Evolutionary conservation across 2,797 vertebrate genomes (phyloP).

Genomic region (Betta splendens): DNA sequence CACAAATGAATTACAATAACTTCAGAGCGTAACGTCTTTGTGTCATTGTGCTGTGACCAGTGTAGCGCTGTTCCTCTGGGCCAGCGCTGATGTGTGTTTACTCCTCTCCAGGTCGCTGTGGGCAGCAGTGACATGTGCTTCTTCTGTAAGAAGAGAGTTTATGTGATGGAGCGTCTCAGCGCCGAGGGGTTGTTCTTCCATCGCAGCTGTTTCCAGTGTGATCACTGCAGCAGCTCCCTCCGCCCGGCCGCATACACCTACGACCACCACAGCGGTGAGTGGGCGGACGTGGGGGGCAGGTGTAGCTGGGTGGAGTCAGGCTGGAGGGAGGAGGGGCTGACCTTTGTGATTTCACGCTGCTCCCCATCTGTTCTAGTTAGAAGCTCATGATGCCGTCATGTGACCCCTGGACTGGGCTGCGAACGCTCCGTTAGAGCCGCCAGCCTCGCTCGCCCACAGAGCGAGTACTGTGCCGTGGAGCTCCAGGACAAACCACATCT

Average conservation of each 20-base stretch:
- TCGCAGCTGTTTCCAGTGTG: constrained; percentile 93
- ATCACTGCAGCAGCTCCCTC: constrained; percentile 84
- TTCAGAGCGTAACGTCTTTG: no score
- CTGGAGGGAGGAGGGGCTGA: no score
- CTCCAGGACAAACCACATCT: constrained; percentile 9
- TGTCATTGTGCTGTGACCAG: no score
- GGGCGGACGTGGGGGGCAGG: no score
- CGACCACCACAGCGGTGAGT: constrained; percentile 85
- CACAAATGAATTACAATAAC: no score
- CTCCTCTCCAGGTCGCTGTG: not conserved
- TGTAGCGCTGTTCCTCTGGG: no score
- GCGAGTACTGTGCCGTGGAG: constrained; percentile 26
- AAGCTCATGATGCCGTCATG: constrained; percentile 24
- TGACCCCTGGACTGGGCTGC: constrained; percentile 3
- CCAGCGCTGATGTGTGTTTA: no score
- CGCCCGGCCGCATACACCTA: constrained; percentile 86
- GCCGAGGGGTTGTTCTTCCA: constrained; percentile 97
- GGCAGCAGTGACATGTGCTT: constrained; percentile 87
- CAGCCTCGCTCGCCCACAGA: constrained; percentile 7
- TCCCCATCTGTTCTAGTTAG: not conserved
- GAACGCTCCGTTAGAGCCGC: not conserved
- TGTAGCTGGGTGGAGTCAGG: no score
- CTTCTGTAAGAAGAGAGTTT: constrained; percentile 91
- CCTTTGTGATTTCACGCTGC: no score
- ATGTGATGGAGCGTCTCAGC: constrained; percentile 94